Evolutionary conservation across 2,888 invertebrate genomes (phyloP).

Genomic region (Linhomoeus sp.): DNA sequence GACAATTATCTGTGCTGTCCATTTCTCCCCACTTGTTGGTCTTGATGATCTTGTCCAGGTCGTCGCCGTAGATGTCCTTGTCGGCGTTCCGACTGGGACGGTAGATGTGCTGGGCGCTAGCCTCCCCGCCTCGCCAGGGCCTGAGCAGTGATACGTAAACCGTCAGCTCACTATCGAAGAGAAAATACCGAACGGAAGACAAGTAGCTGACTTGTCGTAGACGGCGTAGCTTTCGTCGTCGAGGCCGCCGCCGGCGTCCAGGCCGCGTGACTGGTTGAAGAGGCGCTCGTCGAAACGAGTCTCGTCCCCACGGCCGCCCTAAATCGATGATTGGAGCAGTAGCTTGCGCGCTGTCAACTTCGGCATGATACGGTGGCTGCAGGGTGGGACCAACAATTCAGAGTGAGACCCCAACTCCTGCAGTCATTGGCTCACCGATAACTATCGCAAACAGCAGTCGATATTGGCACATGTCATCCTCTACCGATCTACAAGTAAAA

Average conservation of each 20-base stretch:
- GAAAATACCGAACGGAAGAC: too few relatives aligned
- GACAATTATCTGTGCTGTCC: not conserved
- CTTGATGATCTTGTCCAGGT: constrained; percentile 66
- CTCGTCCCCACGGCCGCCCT: constrained; percentile 23
- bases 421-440: too few relatives aligned
- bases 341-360: too few relatives aligned
- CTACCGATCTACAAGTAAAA: too few relatives aligned
- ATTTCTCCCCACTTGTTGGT: constrained; percentile 46
- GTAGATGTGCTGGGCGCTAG: constrained; percentile 69
- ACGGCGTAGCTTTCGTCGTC: constrained; percentile 95
- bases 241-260: constrained; percentile 72
- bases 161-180: too few relatives aligned
- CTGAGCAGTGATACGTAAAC: too few relatives aligned
- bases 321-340: too few relatives aligned
- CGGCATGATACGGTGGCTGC: too few relatives aligned
- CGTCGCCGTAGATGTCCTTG: constrained; percentile 69
- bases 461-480: too few relatives aligned
- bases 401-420: too few relatives aligned
- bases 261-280: constrained; percentile 60
- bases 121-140: constrained; percentile 81
- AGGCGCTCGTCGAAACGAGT: constrained; percentile 69
- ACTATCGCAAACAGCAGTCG: too few relatives aligned
- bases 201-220: constrained; percentile 89
- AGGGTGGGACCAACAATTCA: too few relatives aligned
- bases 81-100: constrained; percentile 50